Evolutionary conservation across 1,140 invertebrate genomes (phyloP).

Genomic region (Zaprionus africanus): DNA sequence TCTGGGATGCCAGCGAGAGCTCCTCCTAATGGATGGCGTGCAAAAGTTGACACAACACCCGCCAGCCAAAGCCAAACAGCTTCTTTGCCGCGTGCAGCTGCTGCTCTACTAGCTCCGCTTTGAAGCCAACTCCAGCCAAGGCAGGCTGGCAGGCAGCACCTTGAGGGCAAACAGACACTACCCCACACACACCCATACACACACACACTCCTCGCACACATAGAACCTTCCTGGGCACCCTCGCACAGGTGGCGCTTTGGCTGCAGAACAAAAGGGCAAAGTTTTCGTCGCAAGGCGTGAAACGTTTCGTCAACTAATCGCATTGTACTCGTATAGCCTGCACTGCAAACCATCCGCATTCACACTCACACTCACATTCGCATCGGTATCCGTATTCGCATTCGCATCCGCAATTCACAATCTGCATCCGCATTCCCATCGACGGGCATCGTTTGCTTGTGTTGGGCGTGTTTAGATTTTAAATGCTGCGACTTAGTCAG

Average conservation of each 20-base stretch:
- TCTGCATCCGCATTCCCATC: background rate
- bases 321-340: constrained; percentile 13
- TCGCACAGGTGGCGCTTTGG: constrained; percentile 2
- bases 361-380: constrained; percentile 5
- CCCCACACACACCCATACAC: background rate
- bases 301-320: constrained; percentile 74
- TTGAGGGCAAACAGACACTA: constrained; percentile 34
- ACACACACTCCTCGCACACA: background rate
- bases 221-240: background rate
- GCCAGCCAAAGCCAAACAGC: constrained; percentile 69
- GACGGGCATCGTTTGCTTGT: background rate
- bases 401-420: constrained; percentile 4
- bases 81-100: constrained; percentile 65
- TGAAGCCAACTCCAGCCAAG: constrained; percentile 20
- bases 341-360: constrained; percentile 14
- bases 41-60: constrained; percentile 80
- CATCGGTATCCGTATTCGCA: constrained; percentile 5
- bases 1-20: background rate
- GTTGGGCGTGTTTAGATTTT: constrained; percentile 34
- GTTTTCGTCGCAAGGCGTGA: constrained; percentile 71
- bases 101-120: constrained; percentile 42
- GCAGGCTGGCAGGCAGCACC: constrained; percentile 29
- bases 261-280: constrained; percentile 65
- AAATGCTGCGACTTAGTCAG: constrained; percentile 7
- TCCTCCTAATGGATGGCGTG: constrained; percentile 69